Conservation (phyloP, 2,888 invertebrate genomes). For the Dryocosmus kuriphilus region DNA sequence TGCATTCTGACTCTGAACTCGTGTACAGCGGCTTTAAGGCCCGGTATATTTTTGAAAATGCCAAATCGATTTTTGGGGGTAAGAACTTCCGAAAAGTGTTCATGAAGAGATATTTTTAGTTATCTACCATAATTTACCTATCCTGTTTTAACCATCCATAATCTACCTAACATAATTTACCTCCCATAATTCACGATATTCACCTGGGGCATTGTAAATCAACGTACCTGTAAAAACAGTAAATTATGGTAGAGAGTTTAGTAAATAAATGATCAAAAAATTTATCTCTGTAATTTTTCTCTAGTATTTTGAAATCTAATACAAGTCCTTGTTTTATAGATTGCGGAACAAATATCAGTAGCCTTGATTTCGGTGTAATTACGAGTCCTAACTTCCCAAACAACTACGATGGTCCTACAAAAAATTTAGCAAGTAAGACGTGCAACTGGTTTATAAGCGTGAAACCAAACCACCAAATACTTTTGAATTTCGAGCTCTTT, state of each 20-base stretch:
- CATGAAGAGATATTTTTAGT: background rate
- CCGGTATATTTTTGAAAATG: slow-evolving; percentile 93
- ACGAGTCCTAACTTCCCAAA: slow-evolving; percentile 94
- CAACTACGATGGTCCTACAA: slow-evolving; percentile 91
- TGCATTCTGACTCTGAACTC: slow-evolving; percentile 91
- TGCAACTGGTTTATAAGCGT: slow-evolving; percentile 98
- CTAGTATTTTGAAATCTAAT: background rate
- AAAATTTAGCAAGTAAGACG: slow-evolving; percentile 89
- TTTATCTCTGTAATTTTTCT: background rate
- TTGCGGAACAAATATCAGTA: slow-evolving; percentile 94
- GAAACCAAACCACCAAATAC: slow-evolving; percentile 90
- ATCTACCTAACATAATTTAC: too few species aligned
- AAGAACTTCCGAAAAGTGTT: slow-evolving; percentile 47
- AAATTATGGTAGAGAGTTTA: background rate
- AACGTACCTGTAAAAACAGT: background rate
- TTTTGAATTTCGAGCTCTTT: slow-evolving; percentile 94
- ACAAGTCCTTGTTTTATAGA: slow-evolving; percentile 78
- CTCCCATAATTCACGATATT: too few species aligned
- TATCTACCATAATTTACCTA: background rate
- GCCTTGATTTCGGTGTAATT: slow-evolving; percentile 89
- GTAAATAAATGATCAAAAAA: background rate
- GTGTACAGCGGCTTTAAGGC: slow-evolving; percentile 98
- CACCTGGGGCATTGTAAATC: too few species aligned
- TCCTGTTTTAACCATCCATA: too few species aligned
- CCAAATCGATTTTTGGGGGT: slow-evolving; percentile 91